Base-by-base conservation (phyloP, 2,113 vertebrate genomes). In the Benitochromis conjunctus region DNA sequence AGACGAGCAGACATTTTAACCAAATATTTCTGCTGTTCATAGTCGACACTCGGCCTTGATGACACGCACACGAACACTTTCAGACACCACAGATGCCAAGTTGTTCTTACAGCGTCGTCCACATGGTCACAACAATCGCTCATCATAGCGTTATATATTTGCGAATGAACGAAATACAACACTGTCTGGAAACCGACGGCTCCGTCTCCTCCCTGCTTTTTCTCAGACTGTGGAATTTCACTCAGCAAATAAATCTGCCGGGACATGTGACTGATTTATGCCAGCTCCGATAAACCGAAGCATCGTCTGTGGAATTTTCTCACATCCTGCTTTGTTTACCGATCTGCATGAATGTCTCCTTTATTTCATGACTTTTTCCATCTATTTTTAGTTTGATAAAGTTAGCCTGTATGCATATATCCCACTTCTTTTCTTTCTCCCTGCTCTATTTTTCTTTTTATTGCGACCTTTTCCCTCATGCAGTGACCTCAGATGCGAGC, bases 401-500 rank as follows among this genome's bases (percentile, higher is more conserved):
- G 21, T 66, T 5, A 38, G 34, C 53, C 80, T 48, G 53, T 48
- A 60, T 81, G 60, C 6, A 54, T 64, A n/a, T 2, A 79, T 46
- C 64, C 31, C 29, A 2, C 3, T 31, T 77, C 3, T 43, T 69
- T 76, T 80, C 62, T 88, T 80, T 54, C 69, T 89, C 58, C 78
- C 51, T 21, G 21, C 38, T 62, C 71, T 85, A 55, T 69, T 84
- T 79, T 82, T 66, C 36, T 88, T 88, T 79, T 85, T 93, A 81
- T 88, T 51, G 6, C 85, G 88, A 91, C 86, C 88, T 54, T 79
- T 88, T 79, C 58, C 57, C 78, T 86, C 80, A 5, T 56, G 54
- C 16, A 24, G 4, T 80, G 78, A 89, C 85, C 88, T 88, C 80
- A 18, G 14, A 71, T 5, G 4, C 24, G 29, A 12, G 41, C 24